Base-by-base conservation (phyloP, 2,888 invertebrate species). In the Fragum fragum region DNA sequence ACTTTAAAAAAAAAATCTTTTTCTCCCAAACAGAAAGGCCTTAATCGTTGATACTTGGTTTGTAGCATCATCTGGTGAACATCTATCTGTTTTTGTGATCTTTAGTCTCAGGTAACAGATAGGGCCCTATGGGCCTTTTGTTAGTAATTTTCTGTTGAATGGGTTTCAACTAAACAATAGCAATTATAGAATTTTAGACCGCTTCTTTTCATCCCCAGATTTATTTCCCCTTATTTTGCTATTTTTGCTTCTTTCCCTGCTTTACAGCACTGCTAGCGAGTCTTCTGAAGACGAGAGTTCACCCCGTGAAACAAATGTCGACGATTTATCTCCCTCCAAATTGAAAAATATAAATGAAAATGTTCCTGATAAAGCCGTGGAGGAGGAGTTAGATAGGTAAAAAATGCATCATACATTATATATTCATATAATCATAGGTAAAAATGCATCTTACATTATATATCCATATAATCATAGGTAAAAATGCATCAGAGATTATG, bases 341-440 rank as follows among this genome's bases (percentile, higher is more conserved):
- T 73, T 79, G 79, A 81, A 79, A 82, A 85, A 85, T 75, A 79
- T 85, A 39, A 82, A 82, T 72, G 81, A 85, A 63, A 79, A 69
- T 70, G 75, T 80, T n/a, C 52, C 57, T n/a, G 77, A 79, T 23
- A 76, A 61, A 26, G 1, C 23, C 29, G 63, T 23, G 0, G 77
- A 77, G 16, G 81, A 81, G 0, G 81, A 76, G n/a, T 55, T 23
- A 42, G 81, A 77, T 81, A 81, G 81, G 81, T 81, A 81, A 68
- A 66, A 47, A 52, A 18, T 63, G 59, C 55, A 72, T 21, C 28
- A 21, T 70, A 14, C 70, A 70, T 42, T 47, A 47, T 47, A 47
- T 47, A 69, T 69, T 42, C 36, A 66, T n/a, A 36, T 36, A 59
- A 14, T 21, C 21, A 72, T 81, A 81, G 81, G 76, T 76, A 81